Percentiles rank a stretch among this genome's conserved stretches.
These are phyloP conservation scores for Poecilia velifera DNA, from an alignment of 2,797 vertebrate genomes.

Conservation along the genomic window DNA sequence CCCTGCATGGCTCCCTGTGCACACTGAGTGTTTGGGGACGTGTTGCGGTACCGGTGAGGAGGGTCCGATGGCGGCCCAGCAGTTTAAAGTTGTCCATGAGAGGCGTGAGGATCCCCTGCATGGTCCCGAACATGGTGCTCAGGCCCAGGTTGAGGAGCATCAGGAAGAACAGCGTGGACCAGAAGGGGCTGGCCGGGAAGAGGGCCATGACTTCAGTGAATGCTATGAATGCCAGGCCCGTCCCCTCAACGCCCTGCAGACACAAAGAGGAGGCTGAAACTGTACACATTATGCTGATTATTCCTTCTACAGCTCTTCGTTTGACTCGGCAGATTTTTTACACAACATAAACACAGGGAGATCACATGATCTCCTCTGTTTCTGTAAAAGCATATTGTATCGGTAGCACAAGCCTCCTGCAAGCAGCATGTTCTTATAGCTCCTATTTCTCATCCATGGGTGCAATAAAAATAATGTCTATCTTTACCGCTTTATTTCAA, in stretches of 20 bases:
- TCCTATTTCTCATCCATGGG: neutral
- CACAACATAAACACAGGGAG: constrained; percentile 25
- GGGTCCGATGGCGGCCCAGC: constrained; percentile 77
- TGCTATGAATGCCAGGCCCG: constrained; percentile 96
- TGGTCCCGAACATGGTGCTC: constrained; percentile 98
- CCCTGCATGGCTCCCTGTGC: neutral
- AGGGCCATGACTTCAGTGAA: constrained; percentile 98
- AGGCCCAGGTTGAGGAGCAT: constrained; percentile 97
- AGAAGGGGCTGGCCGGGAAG: constrained; percentile 95
- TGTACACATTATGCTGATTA: neutral
- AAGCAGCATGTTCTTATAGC: neutral
- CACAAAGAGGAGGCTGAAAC: constrained; percentile 2
- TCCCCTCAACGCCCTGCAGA: constrained; percentile 92
- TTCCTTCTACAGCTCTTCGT: neutral
- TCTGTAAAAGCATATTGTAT: constrained; percentile 46
- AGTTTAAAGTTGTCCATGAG: constrained; percentile 94
- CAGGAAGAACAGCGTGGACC: constrained; percentile 97
- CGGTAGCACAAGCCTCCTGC: neutral
- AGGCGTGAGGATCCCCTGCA: constrained; percentile 96
- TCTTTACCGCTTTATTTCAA: neutral
- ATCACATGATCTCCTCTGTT: constrained; percentile 36
- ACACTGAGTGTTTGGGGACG: neutral
- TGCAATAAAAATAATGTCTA: neutral
- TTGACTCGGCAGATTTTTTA: neutral
- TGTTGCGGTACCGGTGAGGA: constrained; percentile 75